Percentiles rank a stretch among this genome's conserved stretches.
These are phyloP conservation scores for Drosophila bocki DNA, from an alignment of 1,140 invertebrate species.

Conservation along the genomic window DNA sequence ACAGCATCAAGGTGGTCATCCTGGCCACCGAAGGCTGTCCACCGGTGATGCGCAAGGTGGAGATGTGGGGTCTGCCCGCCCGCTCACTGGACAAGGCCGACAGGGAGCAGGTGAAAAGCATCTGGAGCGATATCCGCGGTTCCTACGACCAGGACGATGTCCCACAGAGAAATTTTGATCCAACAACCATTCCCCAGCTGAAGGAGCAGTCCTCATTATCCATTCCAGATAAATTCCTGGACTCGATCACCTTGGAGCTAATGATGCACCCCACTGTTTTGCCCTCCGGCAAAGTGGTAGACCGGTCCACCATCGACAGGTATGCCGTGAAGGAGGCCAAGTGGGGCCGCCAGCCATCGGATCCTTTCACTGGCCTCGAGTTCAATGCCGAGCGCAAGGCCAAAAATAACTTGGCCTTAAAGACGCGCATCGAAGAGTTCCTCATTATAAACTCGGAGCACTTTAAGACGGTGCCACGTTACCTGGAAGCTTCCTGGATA, in stretches of 20 bases:
- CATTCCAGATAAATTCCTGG: constrained; percentile 92
- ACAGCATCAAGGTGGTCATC: constrained; percentile 73
- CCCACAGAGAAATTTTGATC: constrained; percentile 36
- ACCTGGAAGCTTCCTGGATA: constrained; percentile 86
- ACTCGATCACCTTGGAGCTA: constrained; percentile 92
- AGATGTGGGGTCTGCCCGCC: constrained; percentile 88
- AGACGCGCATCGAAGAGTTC: constrained; percentile 92
- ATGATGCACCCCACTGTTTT: constrained; percentile 87
- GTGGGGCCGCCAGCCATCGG: constrained; percentile 90
- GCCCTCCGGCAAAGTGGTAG: constrained; percentile 92
- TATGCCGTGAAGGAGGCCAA: constrained; percentile 88
- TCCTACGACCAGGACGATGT: constrained; percentile 38
- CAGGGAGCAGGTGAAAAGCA: constrained; percentile 83
- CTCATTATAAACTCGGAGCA: constrained; percentile 87
- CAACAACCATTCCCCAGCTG: constrained; percentile 65
- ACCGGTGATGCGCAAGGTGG: constrained; percentile 87
- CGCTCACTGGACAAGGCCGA: constrained; percentile 85
- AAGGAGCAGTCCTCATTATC: constrained; percentile 56
- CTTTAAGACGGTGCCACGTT: constrained; percentile 87
- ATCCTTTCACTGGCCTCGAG: constrained; percentile 92
- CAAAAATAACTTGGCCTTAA: constrained; percentile 88
- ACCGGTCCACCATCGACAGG: constrained; percentile 91
- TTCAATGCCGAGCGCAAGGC: constrained; percentile 88
- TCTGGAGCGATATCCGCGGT: constrained; percentile 83
- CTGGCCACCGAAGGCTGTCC: constrained; percentile 86